These are phyloP conservation scores for Megaceryle torquata DNA, from an alignment of 2,113 vertebrate genomes.

Conservation along the genomic window DNA sequence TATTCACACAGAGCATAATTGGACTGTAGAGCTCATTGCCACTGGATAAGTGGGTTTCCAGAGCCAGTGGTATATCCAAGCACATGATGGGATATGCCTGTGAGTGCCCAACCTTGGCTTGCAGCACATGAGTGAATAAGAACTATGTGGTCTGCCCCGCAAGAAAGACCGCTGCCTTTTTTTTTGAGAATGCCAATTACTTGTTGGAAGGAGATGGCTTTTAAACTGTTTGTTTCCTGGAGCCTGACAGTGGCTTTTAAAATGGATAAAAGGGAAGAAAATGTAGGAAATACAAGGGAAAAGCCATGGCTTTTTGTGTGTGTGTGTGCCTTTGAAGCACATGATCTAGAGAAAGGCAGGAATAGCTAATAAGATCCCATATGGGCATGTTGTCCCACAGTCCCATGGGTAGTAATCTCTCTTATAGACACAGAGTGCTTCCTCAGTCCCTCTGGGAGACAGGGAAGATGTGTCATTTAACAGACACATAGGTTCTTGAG, in stretches of 20 bases:
- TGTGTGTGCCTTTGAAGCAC: background rate
- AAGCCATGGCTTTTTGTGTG: background rate
- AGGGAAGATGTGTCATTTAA: background rate
- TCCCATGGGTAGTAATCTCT: background rate
- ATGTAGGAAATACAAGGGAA: background rate
- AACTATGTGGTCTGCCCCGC: conserved; percentile 41
- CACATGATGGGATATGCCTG: conserved; percentile 40
- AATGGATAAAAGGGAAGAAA: conserved; percentile 23
- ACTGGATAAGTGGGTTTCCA: conserved; percentile 40
- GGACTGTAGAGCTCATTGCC: conserved; percentile 26
- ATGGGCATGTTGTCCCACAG: background rate
- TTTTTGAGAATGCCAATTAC: background rate
- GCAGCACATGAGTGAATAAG: conserved; percentile 22
- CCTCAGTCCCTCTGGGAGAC: background rate
- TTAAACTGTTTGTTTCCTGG: conserved; percentile 22
- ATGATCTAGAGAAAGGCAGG: conserved; percentile 4
- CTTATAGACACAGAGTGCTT: background rate
- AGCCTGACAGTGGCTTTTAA: conserved; percentile 18
- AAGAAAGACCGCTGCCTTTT: background rate
- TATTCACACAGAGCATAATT: background rate
- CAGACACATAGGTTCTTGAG: background rate
- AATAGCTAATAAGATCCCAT: background rate
- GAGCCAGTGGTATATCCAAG: background rate
- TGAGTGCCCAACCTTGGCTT: conserved; percentile 28
- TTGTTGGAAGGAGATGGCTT: conserved; percentile 19